Base-by-base conservation (phyloP, 2,113 vertebrate species). In the Engystomops pustulosus region DNA sequence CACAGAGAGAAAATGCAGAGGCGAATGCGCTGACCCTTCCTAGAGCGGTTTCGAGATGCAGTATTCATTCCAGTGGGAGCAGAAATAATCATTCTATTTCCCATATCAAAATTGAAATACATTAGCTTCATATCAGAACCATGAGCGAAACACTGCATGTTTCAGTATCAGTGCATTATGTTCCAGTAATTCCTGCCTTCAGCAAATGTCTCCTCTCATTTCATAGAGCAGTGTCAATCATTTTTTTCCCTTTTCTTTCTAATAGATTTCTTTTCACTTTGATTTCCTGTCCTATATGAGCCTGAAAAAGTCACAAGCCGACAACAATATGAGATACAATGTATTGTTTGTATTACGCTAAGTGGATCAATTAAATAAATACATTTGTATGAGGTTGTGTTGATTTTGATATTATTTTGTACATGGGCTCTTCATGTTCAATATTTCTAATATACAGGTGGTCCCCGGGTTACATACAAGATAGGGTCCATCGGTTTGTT, bases 61-160 rank as follows among this genome's bases (percentile, higher is more conserved):
- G 62, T 69, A 67, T 80, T 67, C 60, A 80, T 65, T 80, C 60
- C 79, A 34, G 17, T 23, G 79, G 62, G 79, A 80, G 79, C 30
- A 68, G 18, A 80, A 69, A 80, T 80, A 65, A 80, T 80, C 79
- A 80, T 80, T 69, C 62, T 69, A 69, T 80, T 80, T 80, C 79
- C n/a, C 60, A 69, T 69, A 80, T 51, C 79, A 68, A 80, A 80
- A 80, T 80, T 80, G 79, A 80, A 80, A 80, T 67, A 49, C 41
- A 80, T 49, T 69, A 80, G 62, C 32, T 69, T 80, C 62, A 80
- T 80, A 80, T 80, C 41, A 68, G 79, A 27, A 38, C 38, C 60
- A 69, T 68, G 79, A 23, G 7, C 32, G 58, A 79, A 65, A 79
- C 23, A 62, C 77, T 30, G 51, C 77, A 65, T 79, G 77, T 65